Conservation (phyloP, 1,140 invertebrate species). For the Leptinotarsa texana region DNA sequence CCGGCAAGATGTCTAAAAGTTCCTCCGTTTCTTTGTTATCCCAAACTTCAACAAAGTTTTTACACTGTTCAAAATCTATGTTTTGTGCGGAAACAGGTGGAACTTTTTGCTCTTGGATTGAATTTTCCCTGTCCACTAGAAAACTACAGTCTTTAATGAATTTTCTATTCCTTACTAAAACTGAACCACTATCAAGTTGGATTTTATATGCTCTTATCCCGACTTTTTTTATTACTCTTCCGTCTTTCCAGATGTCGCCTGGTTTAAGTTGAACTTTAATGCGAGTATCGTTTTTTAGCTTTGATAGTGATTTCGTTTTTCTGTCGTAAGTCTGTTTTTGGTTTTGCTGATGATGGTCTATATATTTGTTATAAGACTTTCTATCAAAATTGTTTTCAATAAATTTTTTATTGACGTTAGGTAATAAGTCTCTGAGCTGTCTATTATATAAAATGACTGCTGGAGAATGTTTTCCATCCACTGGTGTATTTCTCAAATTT, state of each 20-base stretch:
- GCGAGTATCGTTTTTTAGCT: not conserved
- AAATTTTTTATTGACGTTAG: not conserved
- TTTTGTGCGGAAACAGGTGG: no score
- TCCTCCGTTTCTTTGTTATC: no score
- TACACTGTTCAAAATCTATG: no score
- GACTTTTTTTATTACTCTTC: not conserved
- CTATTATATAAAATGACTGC: not conserved
- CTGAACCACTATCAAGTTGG: not conserved
- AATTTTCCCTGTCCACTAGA: not conserved
- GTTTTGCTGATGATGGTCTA: not conserved
- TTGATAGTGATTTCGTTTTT: slow-evolving; percentile 8
- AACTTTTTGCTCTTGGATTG: not conserved
- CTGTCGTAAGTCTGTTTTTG: not conserved
- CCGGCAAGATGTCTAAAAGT: no score
- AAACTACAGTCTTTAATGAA: not conserved
- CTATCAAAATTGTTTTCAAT: not conserved
- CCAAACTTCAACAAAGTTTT: no score
- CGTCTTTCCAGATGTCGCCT: not conserved
- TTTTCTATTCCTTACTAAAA: not conserved
- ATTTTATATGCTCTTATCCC: not conserved
- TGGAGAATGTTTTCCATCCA: not conserved
- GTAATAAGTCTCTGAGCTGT: not conserved
- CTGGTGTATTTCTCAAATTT: not conserved
- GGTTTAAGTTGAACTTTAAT: not conserved
- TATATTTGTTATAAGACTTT: not conserved